These are phyloP conservation scores for Nemotelus pantherinus DNA, from an alignment of 2,888 invertebrate species.

Conservation along the genomic window DNA sequence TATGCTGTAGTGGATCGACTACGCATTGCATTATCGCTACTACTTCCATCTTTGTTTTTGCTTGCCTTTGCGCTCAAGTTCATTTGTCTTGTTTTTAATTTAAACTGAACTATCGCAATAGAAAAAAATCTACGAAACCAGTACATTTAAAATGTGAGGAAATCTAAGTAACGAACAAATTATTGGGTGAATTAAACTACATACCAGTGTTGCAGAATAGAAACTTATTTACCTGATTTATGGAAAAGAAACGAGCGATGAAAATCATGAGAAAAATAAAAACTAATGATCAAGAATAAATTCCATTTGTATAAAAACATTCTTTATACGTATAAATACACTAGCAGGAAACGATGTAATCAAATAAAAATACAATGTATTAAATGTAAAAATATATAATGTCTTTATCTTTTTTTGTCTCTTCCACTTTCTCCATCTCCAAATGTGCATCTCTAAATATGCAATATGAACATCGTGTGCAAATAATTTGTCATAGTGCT, in stretches of 20 bases:
- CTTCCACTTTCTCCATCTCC: background rate
- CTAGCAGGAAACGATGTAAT: slow-evolving; percentile 35
- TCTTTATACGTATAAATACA: slow-evolving; percentile 44
- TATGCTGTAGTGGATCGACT: slow-evolving; percentile 75
- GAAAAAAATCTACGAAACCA: too few species aligned
- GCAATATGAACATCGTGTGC: too few species aligned
- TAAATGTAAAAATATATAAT: slow-evolving; percentile 21
- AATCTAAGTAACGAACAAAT: too few species aligned
- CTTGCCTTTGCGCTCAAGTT: background rate
- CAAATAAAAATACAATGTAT: slow-evolving; percentile 33
- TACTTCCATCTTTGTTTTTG: slow-evolving; percentile 7
- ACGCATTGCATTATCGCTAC: slow-evolving; percentile 20
- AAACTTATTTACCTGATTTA: background rate
- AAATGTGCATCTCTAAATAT: background rate
- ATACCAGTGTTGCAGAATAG: too few species aligned
- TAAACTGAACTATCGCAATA: too few species aligned
- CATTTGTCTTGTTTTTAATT: too few species aligned
- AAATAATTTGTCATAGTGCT: too few species aligned
- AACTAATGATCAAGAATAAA: background rate
- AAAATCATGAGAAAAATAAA: slow-evolving; percentile 1
- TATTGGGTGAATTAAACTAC: too few species aligned
- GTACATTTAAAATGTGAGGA: too few species aligned
- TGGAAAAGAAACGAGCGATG: background rate
- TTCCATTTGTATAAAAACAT: slow-evolving; percentile 42
- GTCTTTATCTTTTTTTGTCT: background rate